These are phyloP conservation scores for Sus scrofa DNA, from an alignment of 2,113 vertebrate genomes.

Conservation along the genomic window DNA sequence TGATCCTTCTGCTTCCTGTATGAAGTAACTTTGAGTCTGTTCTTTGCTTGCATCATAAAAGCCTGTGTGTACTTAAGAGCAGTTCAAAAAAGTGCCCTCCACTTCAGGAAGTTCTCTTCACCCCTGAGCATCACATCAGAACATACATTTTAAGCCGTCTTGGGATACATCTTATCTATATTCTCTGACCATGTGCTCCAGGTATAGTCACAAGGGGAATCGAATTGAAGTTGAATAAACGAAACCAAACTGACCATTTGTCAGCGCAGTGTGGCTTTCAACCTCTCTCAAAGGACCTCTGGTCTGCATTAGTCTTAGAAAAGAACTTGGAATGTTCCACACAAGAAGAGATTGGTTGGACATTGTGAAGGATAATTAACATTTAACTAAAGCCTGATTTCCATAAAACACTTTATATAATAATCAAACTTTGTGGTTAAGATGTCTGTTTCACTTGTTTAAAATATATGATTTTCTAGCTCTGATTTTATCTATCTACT, in stretches of 20 bases:
- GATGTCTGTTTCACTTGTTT: not conserved
- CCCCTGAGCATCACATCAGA: not conserved
- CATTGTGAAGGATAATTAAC: not conserved
- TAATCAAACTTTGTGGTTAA: not conserved
- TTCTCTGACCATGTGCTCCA: not conserved
- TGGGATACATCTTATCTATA: not conserved
- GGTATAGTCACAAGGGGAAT: not conserved
- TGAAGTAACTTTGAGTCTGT: not conserved
- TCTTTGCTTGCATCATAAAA: constrained; percentile 6
- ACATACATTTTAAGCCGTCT: not conserved
- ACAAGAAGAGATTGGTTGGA: not conserved
- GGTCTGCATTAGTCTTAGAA: not conserved
- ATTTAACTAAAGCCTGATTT: not conserved
- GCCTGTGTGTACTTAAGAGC: not conserved
- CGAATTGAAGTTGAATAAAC: not conserved
- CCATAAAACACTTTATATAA: not conserved
- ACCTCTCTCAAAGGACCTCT: not conserved
- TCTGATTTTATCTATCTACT: not conserved
- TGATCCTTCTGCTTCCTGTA: not conserved
- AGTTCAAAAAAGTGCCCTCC: not conserved
- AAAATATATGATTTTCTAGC: constrained; percentile 11
- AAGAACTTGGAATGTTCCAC: not conserved
- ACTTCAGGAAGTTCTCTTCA: not conserved
- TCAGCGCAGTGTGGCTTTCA: not conserved
- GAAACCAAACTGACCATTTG: not conserved